Conservation (phyloP, 2,797 vertebrate species). For the Lindbergichthys nudifrons region DNA sequence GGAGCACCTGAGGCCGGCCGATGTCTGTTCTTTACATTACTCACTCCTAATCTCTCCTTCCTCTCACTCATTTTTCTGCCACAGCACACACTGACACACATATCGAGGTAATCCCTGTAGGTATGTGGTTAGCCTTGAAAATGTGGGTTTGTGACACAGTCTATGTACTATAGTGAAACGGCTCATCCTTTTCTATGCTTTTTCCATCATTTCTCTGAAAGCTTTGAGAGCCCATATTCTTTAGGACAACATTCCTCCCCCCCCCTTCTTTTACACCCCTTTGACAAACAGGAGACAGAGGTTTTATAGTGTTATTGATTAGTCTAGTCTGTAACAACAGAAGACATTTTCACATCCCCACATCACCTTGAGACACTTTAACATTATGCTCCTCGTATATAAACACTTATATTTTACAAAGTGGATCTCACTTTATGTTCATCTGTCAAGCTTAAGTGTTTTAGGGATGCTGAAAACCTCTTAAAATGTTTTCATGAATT, state of each 20-base stretch:
- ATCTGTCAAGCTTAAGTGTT: slow-evolving; percentile 10
- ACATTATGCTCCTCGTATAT: not conserved
- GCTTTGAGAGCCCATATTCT: slow-evolving; percentile 15
- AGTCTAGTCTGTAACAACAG: slow-evolving; percentile 6
- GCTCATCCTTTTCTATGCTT: slow-evolving; percentile 1
- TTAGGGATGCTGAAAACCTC: slow-evolving; percentile 13
- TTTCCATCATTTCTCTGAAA: slow-evolving; percentile 26
- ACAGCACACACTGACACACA: not conserved
- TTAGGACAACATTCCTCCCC: slow-evolving; percentile 4
- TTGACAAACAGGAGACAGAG: slow-evolving; percentile 6
- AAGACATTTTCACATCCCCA: slow-evolving; percentile 14
- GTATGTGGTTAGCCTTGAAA: slow-evolving; percentile 33
- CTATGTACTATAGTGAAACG: slow-evolving; percentile 31
- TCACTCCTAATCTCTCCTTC: slow-evolving; percentile 53
- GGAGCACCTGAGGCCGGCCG: slow-evolving; percentile 47
- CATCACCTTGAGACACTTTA: slow-evolving; percentile 29
- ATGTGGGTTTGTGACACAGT: slow-evolving; percentile 52
- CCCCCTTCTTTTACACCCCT: not conserved
- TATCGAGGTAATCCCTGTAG: slow-evolving; percentile 5
- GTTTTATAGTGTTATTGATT: slow-evolving; percentile 21
- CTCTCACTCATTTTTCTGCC: slow-evolving; percentile 34
- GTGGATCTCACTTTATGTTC: slow-evolving; percentile 42
- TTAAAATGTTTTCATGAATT: slow-evolving; percentile 27
- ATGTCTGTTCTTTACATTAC: slow-evolving; percentile 56
- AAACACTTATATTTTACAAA: slow-evolving; percentile 21